phyloP scores from a whole-genome alignment of 2,113 vertebrate genomes.

The Damaliscus lunatus region DNA sequence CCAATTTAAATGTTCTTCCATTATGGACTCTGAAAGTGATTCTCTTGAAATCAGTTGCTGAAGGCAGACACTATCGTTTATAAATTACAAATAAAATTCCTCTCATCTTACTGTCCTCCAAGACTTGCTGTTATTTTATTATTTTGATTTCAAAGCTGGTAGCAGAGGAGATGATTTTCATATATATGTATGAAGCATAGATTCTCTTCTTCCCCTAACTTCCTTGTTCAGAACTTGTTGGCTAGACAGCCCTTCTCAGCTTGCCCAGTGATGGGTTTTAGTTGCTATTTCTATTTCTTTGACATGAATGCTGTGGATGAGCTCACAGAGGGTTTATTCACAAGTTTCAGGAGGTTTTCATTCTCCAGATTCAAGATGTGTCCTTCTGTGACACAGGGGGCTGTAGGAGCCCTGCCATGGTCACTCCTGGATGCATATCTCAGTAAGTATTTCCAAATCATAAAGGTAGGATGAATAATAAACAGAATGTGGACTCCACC shows the following conservation, averaged over 20 bases:
- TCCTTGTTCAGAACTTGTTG: neutral
- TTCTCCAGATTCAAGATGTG: neutral
- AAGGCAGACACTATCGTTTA: neutral
- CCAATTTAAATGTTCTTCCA: slow-evolving; percentile 31
- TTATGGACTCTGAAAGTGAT: neutral
- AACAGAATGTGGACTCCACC: neutral
- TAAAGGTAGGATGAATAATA: neutral
- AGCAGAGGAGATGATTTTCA: neutral
- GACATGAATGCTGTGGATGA: neutral
- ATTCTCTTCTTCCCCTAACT: neutral
- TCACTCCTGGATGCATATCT: rapidly evolving
- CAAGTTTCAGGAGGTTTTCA: neutral
- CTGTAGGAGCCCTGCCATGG: neutral
- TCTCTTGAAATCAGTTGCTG: slow-evolving; percentile 11
- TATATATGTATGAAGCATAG: neutral
- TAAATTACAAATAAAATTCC: slow-evolving; percentile 1
- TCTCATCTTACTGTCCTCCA: neutral
- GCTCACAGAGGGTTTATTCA: neutral
- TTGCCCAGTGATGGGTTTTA: neutral
- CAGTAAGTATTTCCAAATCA: neutral
- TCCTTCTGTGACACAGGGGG: rapidly evolving
- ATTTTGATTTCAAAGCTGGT: neutral
- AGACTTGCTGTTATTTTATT: neutral
- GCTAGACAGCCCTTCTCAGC: rapidly evolving
- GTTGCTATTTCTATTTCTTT: neutral